Conservation (phyloP, 2,113 vertebrate genomes). For the Microtus pennsylvanicus region DNA sequence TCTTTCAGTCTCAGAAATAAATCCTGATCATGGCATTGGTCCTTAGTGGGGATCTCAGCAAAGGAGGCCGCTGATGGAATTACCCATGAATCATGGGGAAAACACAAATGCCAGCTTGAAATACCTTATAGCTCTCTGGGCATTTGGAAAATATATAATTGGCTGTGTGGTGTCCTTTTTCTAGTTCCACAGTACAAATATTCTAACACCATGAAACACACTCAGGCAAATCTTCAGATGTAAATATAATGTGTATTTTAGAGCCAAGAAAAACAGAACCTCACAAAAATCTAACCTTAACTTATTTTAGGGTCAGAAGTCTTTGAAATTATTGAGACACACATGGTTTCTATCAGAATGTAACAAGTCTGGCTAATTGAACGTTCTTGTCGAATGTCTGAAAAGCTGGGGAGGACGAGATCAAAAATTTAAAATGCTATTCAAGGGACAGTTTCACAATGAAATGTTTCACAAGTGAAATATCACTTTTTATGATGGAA, state of each 20-base stretch:
- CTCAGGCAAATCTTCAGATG: slow-evolving; percentile 10
- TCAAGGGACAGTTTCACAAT: neutral
- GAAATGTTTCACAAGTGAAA: too few species aligned
- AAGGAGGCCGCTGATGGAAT: neutral
- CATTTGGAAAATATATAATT: slow-evolving; percentile 22
- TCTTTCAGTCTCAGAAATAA: neutral
- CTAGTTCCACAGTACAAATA: neutral
- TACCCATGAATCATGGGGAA: neutral
- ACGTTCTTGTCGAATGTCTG: slow-evolving; percentile 30
- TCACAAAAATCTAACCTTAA: slow-evolving; percentile 40
- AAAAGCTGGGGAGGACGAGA: neutral
- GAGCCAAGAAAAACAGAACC: slow-evolving; percentile 37
- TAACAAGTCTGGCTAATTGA: neutral
- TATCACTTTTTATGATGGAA: slow-evolving; percentile 22
- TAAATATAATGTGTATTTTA: slow-evolving; percentile 56
- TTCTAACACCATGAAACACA: slow-evolving; percentile 35
- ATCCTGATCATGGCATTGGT: neutral
- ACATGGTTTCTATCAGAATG: slow-evolving; percentile 30
- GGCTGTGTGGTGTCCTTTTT: neutral
- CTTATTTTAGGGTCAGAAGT: slow-evolving; percentile 43
- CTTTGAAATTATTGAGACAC: slow-evolving; percentile 35
- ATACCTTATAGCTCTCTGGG: neutral
- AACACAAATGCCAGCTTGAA: slow-evolving; percentile 11
- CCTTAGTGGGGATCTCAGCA: neutral
- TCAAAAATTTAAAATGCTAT: slow-evolving; percentile 31